A percentile compares a stretch with the other conserved stretches of the same genome.
phyloP scores from a whole-genome alignment of 2,113 vertebrate species.

The Rhegmatorhina hoffmannsi region DNA sequence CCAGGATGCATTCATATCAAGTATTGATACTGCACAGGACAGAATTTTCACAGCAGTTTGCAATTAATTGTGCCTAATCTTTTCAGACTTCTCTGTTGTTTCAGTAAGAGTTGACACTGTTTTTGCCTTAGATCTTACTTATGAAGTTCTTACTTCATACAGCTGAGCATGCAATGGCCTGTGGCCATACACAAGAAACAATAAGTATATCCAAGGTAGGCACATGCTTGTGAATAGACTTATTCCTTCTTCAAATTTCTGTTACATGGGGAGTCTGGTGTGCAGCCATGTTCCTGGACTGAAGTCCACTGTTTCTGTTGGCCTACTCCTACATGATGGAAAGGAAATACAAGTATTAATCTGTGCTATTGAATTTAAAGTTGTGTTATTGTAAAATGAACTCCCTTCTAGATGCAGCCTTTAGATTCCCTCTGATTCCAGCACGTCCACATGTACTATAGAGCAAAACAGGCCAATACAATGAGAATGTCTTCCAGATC shows the following conservation, averaged over 20 bases:
- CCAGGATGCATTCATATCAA: background rate
- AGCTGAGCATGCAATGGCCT: background rate
- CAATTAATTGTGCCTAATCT: background rate
- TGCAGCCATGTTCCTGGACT: rapidly evolving
- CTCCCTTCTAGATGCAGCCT: background rate
- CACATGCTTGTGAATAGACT: background rate
- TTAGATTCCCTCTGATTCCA: background rate
- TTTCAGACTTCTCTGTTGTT: background rate
- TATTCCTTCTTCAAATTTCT: background rate
- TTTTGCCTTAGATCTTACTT: background rate
- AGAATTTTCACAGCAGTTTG: background rate
- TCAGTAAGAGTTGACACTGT: background rate
- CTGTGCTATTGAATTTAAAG: background rate
- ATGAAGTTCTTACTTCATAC: background rate
- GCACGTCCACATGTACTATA: background rate
- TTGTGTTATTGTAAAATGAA: background rate
- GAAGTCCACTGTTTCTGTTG: background rate
- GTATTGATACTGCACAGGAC: background rate
- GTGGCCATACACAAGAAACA: background rate
- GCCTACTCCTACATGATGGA: rapidly evolving
- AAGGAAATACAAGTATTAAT: background rate
- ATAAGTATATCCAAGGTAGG: background rate
- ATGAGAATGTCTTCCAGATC: background rate
- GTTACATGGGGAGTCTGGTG: background rate
- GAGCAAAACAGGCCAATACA: background rate